Evolutionary conservation across 2,797 vertebrate genomes (phyloP), one percentile per base, ranked within the genome.

Genomic region (Cyprinella venusta): DNA sequence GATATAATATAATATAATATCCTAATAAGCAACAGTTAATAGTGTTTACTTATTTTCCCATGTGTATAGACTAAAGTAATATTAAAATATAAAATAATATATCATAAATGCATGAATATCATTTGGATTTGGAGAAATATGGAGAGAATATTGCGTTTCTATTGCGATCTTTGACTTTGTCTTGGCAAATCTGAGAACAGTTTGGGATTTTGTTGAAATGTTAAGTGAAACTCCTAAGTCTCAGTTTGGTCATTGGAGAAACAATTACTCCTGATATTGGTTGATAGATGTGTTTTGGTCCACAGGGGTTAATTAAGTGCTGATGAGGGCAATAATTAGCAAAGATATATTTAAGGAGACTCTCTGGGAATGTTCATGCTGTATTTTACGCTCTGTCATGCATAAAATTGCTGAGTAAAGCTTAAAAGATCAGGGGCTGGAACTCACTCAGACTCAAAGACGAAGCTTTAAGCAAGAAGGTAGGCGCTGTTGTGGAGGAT

Each of bases 401-500:
- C 76, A 78, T n/a, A 21, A n/a, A 45, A 70, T 61, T n/a, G 38
- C 67, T 71, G 79, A 61, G 52, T 80, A 59, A 71, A 61, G 79
- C 52, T 80, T 70, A 68, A 69, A 69, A 6, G 24, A 71, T 26
- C 79, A 61, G 24, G 59, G 21, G 4, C 75, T 42, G 38, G 75
- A 63, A 21, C 56, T 76, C 56, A 63, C 16, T 61, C 45, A 42
- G 56, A 8, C 75, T 77, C 40, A 40, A 76, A 59, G 54, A 76
- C 12, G 8, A 42, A 61, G 36, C 54, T 16, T 76, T 7, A 40
- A 26, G 54, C 50, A 56, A 56, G 19, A 75, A 38, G 12, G 12
- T 12, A 61, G 8, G 54, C 0, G 15, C 36, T 76, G 54, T 18
- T 59, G 36, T 61, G n/a, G n/a, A 26, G n/a, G 61, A n/a, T 76